These are phyloP conservation scores for Mareca strepera DNA, from an alignment of 2,797 vertebrate genomes.

Conservation along the genomic window DNA sequence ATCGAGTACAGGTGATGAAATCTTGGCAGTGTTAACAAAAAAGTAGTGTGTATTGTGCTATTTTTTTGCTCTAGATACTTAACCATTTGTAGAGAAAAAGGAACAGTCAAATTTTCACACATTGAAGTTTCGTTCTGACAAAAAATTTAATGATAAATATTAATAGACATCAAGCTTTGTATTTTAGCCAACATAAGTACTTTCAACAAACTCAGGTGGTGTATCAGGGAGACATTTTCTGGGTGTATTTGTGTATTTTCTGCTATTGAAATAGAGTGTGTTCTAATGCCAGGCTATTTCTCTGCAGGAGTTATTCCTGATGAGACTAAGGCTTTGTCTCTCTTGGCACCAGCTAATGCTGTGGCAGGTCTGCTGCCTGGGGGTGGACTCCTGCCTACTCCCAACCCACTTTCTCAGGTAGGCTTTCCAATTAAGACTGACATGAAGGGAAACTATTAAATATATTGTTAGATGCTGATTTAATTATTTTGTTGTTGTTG, in stretches of 20 bases:
- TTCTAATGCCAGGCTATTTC: constrained; percentile 82
- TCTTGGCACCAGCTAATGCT: constrained; percentile 98
- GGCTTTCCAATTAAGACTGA: neutral
- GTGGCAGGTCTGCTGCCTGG: constrained; percentile 99
- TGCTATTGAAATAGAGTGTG: constrained; percentile 53
- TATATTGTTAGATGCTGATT: neutral
- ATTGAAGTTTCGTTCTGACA: constrained; percentile 85
- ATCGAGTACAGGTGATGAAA: constrained; percentile 99
- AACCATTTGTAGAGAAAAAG: constrained; percentile 86
- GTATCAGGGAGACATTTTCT: constrained; percentile 86
- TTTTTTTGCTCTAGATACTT: constrained; percentile 89
- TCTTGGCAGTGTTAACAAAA: constrained; percentile 99
- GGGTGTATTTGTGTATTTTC: constrained; percentile 85
- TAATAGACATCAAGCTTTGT: constrained; percentile 81
- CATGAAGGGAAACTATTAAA: rapidly evolving
- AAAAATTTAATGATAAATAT: constrained; percentile 85
- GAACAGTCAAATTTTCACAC: constrained; percentile 83
- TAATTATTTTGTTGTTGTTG: too few relatives aligned
- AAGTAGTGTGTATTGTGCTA: constrained; percentile 99
- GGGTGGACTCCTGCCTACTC: constrained; percentile 97
- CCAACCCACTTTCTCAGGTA: constrained; percentile 94
- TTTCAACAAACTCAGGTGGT: constrained; percentile 89
- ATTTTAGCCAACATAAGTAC: constrained; percentile 90
- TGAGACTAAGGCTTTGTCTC: constrained; percentile 99
- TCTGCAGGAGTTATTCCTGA: constrained; percentile 99